These are phyloP conservation scores for Picus viridis DNA, from an alignment of 2,797 vertebrate genomes.

Conservation along the genomic window DNA sequence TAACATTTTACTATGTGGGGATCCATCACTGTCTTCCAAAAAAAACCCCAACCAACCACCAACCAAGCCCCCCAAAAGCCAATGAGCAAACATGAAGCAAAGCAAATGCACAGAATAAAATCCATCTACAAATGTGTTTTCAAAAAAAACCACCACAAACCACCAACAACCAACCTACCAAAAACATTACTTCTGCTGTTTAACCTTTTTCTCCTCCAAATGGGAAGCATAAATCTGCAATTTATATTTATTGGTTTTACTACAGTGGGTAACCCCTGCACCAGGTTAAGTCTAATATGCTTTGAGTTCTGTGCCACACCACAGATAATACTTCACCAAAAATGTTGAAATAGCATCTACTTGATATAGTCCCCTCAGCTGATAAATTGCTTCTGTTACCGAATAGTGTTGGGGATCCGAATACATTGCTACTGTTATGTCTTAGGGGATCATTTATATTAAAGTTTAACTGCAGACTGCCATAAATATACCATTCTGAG, in stretches of 20 bases:
- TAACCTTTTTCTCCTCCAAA: not conserved
- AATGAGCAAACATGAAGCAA: not conserved
- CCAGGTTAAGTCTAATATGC: not conserved
- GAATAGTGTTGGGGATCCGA: not conserved
- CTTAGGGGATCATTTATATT: not conserved
- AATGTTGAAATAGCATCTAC: not conserved
- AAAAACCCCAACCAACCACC: not conserved
- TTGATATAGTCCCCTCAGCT: not conserved
- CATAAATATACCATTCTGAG: not conserved
- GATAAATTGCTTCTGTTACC: not conserved
- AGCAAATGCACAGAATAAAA: not conserved
- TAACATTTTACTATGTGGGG: not conserved
- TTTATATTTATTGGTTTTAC: not conserved
- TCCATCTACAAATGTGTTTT: not conserved
- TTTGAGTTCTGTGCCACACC: not conserved
- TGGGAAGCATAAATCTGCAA: not conserved
- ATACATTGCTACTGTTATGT: not conserved
- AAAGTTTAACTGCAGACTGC: not conserved
- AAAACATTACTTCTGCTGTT: not conserved
- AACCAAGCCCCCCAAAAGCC: not conserved
- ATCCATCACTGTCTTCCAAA: not conserved
- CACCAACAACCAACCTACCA: too few relatives aligned
- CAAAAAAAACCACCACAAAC: not conserved
- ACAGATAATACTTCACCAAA: not conserved
- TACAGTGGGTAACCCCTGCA: not conserved